Evolutionary conservation across 2,113 vertebrate genomes (phyloP).

Genomic region (Neoarius graeffei): DNA sequence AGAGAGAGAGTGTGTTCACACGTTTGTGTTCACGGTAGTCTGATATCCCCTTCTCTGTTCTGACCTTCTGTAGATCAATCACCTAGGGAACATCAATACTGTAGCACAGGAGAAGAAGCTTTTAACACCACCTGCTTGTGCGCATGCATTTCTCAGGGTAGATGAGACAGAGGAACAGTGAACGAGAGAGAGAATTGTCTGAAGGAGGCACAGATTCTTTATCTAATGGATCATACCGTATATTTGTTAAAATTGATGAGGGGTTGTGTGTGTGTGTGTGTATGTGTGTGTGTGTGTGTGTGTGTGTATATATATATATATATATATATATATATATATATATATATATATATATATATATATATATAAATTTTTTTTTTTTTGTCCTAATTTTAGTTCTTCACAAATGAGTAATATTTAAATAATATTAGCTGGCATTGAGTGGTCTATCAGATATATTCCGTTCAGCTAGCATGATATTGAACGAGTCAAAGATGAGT

Average conservation of each 20-base stretch:
- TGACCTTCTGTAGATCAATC: constrained; percentile 37
- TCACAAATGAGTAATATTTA: background rate
- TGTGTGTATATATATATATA: too few species aligned
- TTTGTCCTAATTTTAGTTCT: background rate
- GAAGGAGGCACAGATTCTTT: background rate
- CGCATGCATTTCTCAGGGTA: background rate
- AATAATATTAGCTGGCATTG: too few species aligned
- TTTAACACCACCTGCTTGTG: background rate
- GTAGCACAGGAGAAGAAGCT: constrained; percentile 6
- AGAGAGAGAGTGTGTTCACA: background rate
- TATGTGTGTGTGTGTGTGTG: too few species aligned
- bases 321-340: too few species aligned
- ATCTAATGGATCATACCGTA: background rate
- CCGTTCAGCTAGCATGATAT: too few species aligned
- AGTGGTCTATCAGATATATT: too few species aligned
- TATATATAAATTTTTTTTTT: too few species aligned
- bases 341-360: too few species aligned
- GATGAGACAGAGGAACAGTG: background rate
- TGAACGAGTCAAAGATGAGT: too few species aligned
- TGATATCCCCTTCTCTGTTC: constrained; percentile 47
- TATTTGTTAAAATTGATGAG: background rate
- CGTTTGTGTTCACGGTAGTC: constrained; percentile 48
- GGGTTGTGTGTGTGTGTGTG: background rate
- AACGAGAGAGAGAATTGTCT: background rate
- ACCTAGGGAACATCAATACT: constrained; percentile 26